phyloP scores from a whole-genome alignment of 92 coral and sea anemone species.

The Isaurus tuberculatus region DNA sequence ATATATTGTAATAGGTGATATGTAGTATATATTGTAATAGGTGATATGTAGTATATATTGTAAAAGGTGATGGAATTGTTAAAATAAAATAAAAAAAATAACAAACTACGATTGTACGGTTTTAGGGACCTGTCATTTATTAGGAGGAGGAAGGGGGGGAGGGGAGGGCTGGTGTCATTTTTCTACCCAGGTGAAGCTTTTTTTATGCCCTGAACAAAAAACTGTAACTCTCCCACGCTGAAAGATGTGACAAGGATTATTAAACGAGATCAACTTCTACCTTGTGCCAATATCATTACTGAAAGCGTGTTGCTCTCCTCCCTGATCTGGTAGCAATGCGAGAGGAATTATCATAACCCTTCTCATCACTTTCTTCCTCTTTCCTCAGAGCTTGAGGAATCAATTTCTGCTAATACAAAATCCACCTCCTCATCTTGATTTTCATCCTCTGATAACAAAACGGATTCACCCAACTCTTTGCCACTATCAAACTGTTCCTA shows the following conservation, averaged over 20 bases:
- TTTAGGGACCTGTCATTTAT: too few relatives aligned
- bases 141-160: too few relatives aligned
- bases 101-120: too few relatives aligned
- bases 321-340: slow-evolving; percentile 56
- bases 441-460: slow-evolving; percentile 54
- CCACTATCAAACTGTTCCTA: slow-evolving; percentile 50
- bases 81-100: too few relatives aligned
- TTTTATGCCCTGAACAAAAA: slow-evolving; percentile 19
- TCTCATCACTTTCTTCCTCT: slow-evolving; percentile 50
- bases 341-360: slow-evolving; percentile 55
- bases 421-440: slow-evolving; percentile 58
- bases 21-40: too few relatives aligned
- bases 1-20: too few relatives aligned
- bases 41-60: too few relatives aligned
- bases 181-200: slow-evolving; percentile 30
- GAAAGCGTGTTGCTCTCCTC: slow-evolving; percentile 66
- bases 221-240: slow-evolving; percentile 37
- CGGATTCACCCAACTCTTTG: slow-evolving; percentile 42
- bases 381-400: slow-evolving; percentile 18
- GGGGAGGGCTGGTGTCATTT: too few relatives aligned
- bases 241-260: slow-evolving; percentile 37
- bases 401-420: not conserved
- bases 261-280: slow-evolving; percentile 13
- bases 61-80: too few relatives aligned
- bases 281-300: slow-evolving; percentile 43